Evolutionary conservation across 2,113 vertebrate species (phyloP), one percentile per base, ranked within the genome.

Genomic region (Anthoscopus minutus): DNA sequence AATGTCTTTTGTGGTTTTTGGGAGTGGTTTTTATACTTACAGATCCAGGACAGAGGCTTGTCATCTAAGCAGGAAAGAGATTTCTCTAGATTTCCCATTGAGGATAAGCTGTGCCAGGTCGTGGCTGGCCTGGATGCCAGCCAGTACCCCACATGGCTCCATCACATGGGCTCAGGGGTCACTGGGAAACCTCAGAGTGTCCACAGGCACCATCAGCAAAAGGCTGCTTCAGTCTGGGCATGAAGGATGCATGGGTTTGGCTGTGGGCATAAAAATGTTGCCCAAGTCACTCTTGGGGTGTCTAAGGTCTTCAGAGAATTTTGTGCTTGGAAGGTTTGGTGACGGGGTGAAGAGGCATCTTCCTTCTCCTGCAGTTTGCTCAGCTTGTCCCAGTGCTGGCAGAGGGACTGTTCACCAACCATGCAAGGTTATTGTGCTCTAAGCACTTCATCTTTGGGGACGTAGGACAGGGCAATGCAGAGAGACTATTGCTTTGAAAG

Each of bases 101-200:
- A 17, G 9, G 16, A n/a, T n/a, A 25, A 85, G n/a, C 31, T 5
- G 0, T 48, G 47, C 17, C 33, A 66, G 19, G 15, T 30, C 4
- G 7, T 40, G 44, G 10, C 20, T 73, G 54, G 23, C 5, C 18
- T 56, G 33, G 33, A 14, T 2, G 1, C 18, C 78, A 90, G 33
- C 10, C 22, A 45, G 12, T 27, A 45, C 17, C 22, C 58, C 2
- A 2, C 16, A 12, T 0, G 1, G 20, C 11, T 16, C 13, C 25
- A 77, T 21, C 48, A 42, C 33, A n/a, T 4, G 44, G 48, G 15
- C 11, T 61, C 4, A 2, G 38, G 20, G 18, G 2, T 9, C 28
- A 23, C 47, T 0, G 0, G 6, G 31, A 42, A 54, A 15, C 42
- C n/a, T 56, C 54, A 57, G 21, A 4, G 30, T 28, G 61, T 37